These are phyloP conservation scores for Venturia canescens DNA, from an alignment of 1,140 invertebrate genomes.

Conservation along the genomic window DNA sequence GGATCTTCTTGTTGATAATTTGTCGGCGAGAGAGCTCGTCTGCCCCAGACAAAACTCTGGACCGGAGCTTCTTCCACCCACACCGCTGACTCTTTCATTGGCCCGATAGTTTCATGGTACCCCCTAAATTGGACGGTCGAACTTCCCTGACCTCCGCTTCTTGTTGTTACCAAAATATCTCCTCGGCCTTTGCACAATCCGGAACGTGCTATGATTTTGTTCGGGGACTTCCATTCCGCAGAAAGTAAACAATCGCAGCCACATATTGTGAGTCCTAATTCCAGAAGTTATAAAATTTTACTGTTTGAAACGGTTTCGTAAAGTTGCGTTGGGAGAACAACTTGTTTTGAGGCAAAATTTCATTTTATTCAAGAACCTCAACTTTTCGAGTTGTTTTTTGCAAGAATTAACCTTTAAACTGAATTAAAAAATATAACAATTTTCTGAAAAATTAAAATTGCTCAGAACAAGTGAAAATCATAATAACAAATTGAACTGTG, in stretches of 20 bases:
- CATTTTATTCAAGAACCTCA: no score
- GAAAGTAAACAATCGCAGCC: constrained; percentile 95
- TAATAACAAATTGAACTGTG: background rate
- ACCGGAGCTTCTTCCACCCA: constrained; percentile 96
- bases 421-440: no score
- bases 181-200: constrained; percentile 95
- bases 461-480: no score
- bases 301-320: background rate
- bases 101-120: constrained; percentile 92
- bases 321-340: background rate
- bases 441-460: no score
- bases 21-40: constrained; percentile 88
- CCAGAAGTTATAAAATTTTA: background rate
- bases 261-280: constrained; percentile 93
- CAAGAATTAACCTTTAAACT: no score
- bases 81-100: constrained; percentile 98
- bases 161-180: constrained; percentile 96
- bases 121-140: constrained; percentile 97
- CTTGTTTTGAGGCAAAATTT: background rate
- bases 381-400: no score
- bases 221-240: constrained; percentile 98
- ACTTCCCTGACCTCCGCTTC: constrained; percentile 92
- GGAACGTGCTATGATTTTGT: constrained; percentile 97
- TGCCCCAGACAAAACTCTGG: constrained; percentile 86
- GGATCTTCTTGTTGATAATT: constrained; percentile 94